Conservation (phyloP, 2,888 invertebrate genomes). For the Tipula vernalis region DNA sequence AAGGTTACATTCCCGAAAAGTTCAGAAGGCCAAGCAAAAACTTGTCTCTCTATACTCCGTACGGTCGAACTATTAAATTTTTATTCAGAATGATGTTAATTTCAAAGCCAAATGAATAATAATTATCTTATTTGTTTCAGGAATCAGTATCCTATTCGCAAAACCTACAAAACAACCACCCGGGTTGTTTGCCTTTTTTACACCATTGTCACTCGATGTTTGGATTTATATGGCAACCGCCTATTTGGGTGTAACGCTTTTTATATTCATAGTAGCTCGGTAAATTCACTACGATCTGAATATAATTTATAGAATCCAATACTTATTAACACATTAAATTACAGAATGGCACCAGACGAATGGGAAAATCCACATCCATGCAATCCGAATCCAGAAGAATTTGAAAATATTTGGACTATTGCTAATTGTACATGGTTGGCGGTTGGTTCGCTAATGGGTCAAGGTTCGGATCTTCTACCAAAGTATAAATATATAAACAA, state of each 20-base stretch:
- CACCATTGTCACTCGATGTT: slow-evolving; percentile 67
- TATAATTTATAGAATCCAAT: not conserved
- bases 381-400: slow-evolving; percentile 65
- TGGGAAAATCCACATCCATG: slow-evolving; percentile 92
- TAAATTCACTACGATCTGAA: slow-evolving; percentile 25
- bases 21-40: no score
- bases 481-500: slow-evolving; percentile 41
- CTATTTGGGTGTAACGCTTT: slow-evolving; percentile 61
- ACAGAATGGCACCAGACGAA: slow-evolving; percentile 75
- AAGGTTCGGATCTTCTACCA: slow-evolving; percentile 85
- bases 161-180: slow-evolving; percentile 62
- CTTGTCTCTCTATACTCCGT: no score
- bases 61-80: no score
- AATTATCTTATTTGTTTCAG: not conserved
- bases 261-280: slow-evolving; percentile 63
- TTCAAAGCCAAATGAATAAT: not conserved
- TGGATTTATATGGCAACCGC: slow-evolving; percentile 79
- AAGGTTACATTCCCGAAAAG: no score
- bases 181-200: slow-evolving; percentile 71
- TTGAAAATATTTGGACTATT: slow-evolving; percentile 78
- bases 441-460: slow-evolving; percentile 81
- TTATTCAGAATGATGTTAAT: not conserved
- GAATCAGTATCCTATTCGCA: slow-evolving; percentile 67
- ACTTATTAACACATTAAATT: not conserved
- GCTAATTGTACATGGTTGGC: slow-evolving; percentile 89